phyloP scores from a whole-genome alignment of 1,140 invertebrate genomes.

The Asbolus verrucosus region DNA sequence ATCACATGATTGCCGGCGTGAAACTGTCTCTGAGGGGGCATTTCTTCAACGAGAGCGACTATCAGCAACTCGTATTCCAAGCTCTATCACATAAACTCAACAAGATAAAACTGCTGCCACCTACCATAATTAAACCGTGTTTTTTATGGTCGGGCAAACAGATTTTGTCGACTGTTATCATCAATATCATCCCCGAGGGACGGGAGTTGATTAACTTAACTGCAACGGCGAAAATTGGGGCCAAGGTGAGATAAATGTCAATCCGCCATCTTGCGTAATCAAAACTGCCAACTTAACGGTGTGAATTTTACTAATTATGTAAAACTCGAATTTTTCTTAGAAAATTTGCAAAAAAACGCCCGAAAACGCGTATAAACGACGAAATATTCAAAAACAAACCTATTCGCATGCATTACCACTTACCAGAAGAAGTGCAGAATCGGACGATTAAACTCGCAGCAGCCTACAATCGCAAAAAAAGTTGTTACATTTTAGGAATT shows the following conservation, averaged over 20 bases:
- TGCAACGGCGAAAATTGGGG: constrained; percentile 86
- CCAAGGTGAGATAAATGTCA: constrained; percentile 74
- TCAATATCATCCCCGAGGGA: constrained; percentile 86
- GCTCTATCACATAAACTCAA: constrained; percentile 77
- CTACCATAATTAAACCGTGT: constrained; percentile 89
- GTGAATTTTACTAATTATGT: too few species aligned
- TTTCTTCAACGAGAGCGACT: constrained; percentile 88
- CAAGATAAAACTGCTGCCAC: constrained; percentile 82
- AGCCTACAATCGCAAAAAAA: too few species aligned
- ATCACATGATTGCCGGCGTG: constrained; percentile 96
- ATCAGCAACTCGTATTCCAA: constrained; percentile 91
- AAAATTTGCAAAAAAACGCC: too few species aligned
- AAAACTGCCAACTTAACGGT: too few species aligned
- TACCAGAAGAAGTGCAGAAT: too few species aligned
- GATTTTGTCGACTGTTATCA: constrained; percentile 87
- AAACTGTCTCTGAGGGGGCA: constrained; percentile 87
- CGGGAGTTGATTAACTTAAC: constrained; percentile 81
- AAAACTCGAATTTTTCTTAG: too few species aligned
- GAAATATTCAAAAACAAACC: too few species aligned
- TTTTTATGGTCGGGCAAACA: constrained; percentile 98
- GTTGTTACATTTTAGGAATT: too few species aligned
- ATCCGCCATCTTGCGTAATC: too few species aligned
- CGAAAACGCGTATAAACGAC: too few species aligned
- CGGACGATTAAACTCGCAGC: too few species aligned
- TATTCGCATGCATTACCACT: too few species aligned